Evolutionary conservation across 92 coral and sea anemone species (phyloP), one percentile per base, ranked within the genome.

Genomic region (Muricea muricata): DNA sequence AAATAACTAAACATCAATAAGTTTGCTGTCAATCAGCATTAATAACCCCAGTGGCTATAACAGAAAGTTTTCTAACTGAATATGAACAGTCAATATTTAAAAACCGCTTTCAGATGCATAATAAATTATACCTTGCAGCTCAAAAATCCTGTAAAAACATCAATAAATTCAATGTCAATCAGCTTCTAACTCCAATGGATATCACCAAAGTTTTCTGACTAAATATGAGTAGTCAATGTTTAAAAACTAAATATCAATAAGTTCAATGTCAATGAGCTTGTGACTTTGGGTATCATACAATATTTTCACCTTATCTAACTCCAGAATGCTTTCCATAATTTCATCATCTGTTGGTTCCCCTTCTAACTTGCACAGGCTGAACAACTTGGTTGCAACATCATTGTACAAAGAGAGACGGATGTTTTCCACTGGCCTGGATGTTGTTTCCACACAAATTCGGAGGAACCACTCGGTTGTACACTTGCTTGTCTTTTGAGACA

Each of bases 261-360:
- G 50, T 60, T 61, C 92, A 89, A 88, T 84, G 85, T 88, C 94
- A 79, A 91, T 91, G 25, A 91, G 46, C 65, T 91, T 91, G 48
- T 75, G 33, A 73, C 92, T 35, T 84, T 91, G 90, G 35, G 81
- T 85, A 84, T 91, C 88, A 79, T 74, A 88, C 57, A 80, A 47
- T n/a, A 88, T 29, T 80, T 88, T 85, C 50, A 89, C 48, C 50
- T 80, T 65, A 67, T 82, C 80, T 77, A 87, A 78, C 68, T 84
- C 65, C 28, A 91, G 80, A 37, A 91, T 72, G 42, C 60, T 57
- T 73, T 33, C 91, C 23, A 56, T 56, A 66, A 82, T 71, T 72
- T 88, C 88, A 30, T 91, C 90, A 79, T 91, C 92, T 48, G 90
- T 75, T 88, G 92, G 50, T 67, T 71, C 65, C 28, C n/a, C n/a